Conservation (phyloP, 2,113 vertebrate genomes). For the Onychostruthus taczanowskii region DNA sequence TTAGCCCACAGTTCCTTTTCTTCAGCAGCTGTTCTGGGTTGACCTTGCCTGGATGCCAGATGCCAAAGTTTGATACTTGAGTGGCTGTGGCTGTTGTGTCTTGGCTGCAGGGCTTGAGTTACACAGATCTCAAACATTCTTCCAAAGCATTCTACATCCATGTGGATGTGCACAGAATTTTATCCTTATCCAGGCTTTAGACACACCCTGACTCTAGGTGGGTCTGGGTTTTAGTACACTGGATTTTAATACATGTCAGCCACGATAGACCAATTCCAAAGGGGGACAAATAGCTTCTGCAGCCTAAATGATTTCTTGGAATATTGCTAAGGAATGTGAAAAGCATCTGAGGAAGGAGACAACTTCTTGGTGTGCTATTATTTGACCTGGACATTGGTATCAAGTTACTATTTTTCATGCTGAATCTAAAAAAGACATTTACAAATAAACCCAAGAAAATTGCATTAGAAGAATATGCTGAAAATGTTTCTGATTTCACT, state of each 20-base stretch:
- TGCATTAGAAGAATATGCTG: neutral
- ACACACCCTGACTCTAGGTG: neutral
- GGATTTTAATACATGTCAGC: neutral
- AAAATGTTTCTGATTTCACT: conserved; percentile 19
- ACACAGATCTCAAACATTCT: neutral
- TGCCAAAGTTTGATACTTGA: neutral
- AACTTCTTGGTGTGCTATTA: neutral
- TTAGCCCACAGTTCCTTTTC: neutral
- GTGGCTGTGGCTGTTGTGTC: neutral
- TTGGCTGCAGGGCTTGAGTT: neutral
- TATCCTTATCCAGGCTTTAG: neutral
- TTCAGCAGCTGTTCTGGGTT: neutral
- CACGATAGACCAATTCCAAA: neutral
- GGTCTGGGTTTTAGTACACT: neutral
- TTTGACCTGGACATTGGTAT: neutral
- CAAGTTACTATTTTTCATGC: neutral
- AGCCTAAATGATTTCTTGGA: neutral
- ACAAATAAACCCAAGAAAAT: neutral
- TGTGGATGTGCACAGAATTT: neutral
- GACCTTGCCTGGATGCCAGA: neutral
- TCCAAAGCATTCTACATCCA: neutral
- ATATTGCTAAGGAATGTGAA: neutral
- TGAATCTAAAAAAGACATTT: neutral
- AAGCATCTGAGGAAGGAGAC: neutral
- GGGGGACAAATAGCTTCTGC: neutral